Evolutionary conservation across 2,113 vertebrate genomes (phyloP).

Genomic region (Myrmophylax atrothorax): DNA sequence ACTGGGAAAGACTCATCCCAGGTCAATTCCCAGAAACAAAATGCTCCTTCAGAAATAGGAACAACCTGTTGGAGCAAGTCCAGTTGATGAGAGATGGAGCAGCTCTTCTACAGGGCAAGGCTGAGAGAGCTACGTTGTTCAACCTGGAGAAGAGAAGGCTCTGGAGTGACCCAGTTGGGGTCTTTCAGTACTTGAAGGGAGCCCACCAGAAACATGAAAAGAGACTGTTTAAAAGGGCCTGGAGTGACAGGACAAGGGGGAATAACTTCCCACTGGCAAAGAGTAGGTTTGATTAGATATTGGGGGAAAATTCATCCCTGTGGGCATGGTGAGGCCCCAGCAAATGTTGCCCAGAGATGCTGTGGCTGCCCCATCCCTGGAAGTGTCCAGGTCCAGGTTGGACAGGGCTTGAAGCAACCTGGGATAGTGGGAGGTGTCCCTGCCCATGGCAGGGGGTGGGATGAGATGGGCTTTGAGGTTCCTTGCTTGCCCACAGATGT

Average conservation of each 20-base stretch:
- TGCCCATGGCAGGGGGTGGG: not conserved
- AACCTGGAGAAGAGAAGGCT: not conserved
- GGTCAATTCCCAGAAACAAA: not conserved
- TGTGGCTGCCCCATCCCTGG: not conserved
- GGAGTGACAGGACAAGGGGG: not conserved
- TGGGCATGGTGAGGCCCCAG: fast-evolving
- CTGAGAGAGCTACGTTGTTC: not conserved
- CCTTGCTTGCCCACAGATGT: not conserved
- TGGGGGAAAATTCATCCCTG: not conserved
- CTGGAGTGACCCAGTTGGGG: fast-evolving
- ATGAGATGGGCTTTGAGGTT: not conserved
- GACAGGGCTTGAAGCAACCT: fast-evolving
- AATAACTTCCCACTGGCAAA: not conserved
- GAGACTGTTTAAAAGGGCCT: too few relatives aligned
- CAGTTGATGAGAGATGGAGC: not conserved
- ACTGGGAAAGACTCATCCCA: not conserved
- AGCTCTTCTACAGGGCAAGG: not conserved
- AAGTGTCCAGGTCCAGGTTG: not conserved
- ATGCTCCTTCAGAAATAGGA: not conserved
- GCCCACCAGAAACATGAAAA: not conserved
- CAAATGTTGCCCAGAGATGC: not conserved
- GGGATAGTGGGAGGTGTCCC: not conserved
- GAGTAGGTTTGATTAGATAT: not conserved
- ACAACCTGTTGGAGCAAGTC: not conserved
- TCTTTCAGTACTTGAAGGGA: not conserved